Conservation (phyloP, 2,888 invertebrate genomes). For the Lumbricus terrestris region DNA sequence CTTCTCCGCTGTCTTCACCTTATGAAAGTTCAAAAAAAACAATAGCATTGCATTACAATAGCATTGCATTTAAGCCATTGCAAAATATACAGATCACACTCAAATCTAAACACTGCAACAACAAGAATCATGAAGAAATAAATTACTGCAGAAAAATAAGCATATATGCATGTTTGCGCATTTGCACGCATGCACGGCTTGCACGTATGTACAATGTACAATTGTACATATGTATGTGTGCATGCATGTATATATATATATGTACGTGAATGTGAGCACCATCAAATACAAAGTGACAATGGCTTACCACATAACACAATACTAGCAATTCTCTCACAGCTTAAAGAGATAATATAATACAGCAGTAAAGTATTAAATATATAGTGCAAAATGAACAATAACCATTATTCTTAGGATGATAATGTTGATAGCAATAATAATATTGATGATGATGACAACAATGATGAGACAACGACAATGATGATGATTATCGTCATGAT, state of each 20-base stretch:
- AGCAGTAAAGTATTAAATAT: too few relatives aligned
- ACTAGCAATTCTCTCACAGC: too few relatives aligned
- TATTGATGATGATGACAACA: neutral
- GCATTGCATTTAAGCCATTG: neutral
- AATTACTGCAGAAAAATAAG: too few relatives aligned
- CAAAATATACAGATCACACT: neutral
- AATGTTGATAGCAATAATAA: neutral
- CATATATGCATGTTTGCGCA: too few relatives aligned
- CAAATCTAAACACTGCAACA: neutral
- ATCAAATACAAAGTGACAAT: too few relatives aligned
- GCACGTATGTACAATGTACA: too few relatives aligned
- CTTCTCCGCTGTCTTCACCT: slow-evolving; percentile 7
- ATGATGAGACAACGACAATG: neutral
- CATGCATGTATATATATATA: too few relatives aligned
- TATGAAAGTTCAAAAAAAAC: neutral
- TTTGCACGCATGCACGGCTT: too few relatives aligned
- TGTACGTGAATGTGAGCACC: too few relatives aligned
- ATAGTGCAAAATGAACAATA: neutral
- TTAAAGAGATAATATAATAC: too few relatives aligned
- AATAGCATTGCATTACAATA: neutral
- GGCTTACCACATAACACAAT: too few relatives aligned
- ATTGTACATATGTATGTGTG: too few relatives aligned
- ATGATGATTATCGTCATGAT: neutral
- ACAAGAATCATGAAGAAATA: neutral
- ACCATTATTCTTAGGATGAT: neutral